Conservation (phyloP, 2,113 vertebrate genomes). For the Sebastes fasciatus region DNA sequence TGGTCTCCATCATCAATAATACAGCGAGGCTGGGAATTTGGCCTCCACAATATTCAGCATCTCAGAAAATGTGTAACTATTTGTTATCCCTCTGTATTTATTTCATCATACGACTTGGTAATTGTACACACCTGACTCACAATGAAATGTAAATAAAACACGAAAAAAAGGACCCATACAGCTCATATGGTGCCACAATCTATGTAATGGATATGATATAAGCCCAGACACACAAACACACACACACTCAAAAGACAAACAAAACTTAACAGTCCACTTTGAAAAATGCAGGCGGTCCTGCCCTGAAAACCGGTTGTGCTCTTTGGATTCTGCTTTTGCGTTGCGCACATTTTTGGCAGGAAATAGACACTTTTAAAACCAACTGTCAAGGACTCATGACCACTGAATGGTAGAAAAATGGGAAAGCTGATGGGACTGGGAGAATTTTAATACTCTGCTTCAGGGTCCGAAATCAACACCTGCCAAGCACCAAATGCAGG, state of each 20-base stretch:
- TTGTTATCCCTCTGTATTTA: conserved; percentile 42
- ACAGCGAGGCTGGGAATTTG: conserved; percentile 39
- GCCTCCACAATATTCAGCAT: conserved; percentile 33
- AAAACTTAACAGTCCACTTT: neutral
- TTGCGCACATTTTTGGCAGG: neutral
- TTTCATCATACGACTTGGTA: conserved; percentile 43
- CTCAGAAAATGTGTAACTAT: conserved; percentile 22
- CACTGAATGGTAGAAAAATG: neutral
- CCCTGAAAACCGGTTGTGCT: neutral
- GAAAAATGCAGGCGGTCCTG: neutral
- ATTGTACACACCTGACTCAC: conserved; percentile 34
- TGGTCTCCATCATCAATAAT: conserved; percentile 79
- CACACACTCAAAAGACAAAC: conserved; percentile 4
- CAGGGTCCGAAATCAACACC: too few species aligned
- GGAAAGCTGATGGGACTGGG: neutral
- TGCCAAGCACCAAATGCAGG: too few species aligned
- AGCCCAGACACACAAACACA: neutral
- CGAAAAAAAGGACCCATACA: neutral
- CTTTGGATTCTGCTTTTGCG: neutral
- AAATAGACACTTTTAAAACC: neutral
- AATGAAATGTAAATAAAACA: conserved; percentile 48
- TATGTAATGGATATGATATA: conserved; percentile 17
- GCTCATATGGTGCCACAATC: conserved; percentile 26
- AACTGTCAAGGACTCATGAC: neutral
- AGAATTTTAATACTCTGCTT: neutral